A percentile compares a stretch with the other conserved stretches of the same genome.
Conservation (phyloP, 2,797 vertebrate genomes). For the Micrastur ruficollis region DNA sequence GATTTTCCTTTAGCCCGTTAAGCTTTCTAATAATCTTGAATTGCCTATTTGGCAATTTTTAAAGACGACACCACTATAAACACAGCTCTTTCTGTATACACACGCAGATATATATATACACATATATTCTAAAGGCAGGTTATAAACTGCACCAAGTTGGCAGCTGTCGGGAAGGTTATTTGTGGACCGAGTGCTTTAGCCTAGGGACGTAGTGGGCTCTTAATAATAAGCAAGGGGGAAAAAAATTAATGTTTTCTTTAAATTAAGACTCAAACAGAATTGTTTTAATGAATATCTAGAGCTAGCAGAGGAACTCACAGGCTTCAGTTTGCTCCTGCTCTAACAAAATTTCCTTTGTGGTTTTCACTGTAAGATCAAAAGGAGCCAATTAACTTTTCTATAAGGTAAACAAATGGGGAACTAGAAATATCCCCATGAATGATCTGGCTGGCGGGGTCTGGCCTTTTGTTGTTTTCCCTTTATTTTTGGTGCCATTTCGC, state of each 20-base stretch:
- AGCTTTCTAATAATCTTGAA: slow-evolving; percentile 54
- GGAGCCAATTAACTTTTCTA: slow-evolving; percentile 79
- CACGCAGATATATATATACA: not conserved
- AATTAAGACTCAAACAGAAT: slow-evolving; percentile 76
- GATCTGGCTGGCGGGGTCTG: not conserved
- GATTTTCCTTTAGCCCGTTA: not conserved
- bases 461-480: slow-evolving; percentile 46
- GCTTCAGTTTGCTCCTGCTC: slow-evolving; percentile 63
- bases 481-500: not conserved
- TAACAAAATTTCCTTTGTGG: slow-evolving; percentile 79
- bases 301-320: slow-evolving; percentile 38
- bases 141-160: slow-evolving; percentile 62
- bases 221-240: slow-evolving; percentile 66
- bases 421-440: slow-evolving; percentile 70
- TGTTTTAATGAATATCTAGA: slow-evolving; percentile 78
- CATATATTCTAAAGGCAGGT: slow-evolving; percentile 41
- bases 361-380: slow-evolving; percentile 78
- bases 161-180: slow-evolving; percentile 52
- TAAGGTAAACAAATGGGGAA: slow-evolving; percentile 76
- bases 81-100: slow-evolving; percentile 27
- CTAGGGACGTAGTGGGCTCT: slow-evolving; percentile 57
- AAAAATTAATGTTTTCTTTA: slow-evolving; percentile 73
- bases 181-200: slow-evolving; percentile 44
- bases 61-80: slow-evolving; percentile 46
- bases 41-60: slow-evolving; percentile 30